phyloP scores from a whole-genome alignment of 2,888 invertebrate species.

The Pammene fasciana region DNA sequence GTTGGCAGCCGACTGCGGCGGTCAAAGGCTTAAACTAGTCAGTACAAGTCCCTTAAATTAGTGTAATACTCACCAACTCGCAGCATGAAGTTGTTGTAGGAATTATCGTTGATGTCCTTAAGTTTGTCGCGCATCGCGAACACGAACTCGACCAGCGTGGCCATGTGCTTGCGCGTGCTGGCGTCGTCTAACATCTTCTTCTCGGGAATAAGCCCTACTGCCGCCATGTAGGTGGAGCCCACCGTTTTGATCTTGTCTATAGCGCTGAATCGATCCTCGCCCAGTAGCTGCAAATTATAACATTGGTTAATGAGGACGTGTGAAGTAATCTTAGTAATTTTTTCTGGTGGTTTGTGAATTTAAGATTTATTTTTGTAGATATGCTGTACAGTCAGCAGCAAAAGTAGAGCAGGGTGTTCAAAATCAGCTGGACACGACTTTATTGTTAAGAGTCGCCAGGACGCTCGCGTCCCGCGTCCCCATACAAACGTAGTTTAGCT shows the following conservation, averaged over 20 bases:
- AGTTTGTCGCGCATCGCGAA: constrained; percentile 94
- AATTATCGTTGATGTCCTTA: constrained; percentile 94
- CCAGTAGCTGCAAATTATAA: constrained; percentile 84
- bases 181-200: constrained; percentile 86
- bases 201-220: constrained; percentile 94
- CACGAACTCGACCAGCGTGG: constrained; percentile 93
- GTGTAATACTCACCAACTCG: constrained; percentile 88
- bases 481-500: too few relatives aligned
- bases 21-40: too few relatives aligned
- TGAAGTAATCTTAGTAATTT: too few relatives aligned
- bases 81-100: constrained; percentile 95
- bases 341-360: too few relatives aligned
- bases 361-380: too few relatives aligned
- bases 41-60: too few relatives aligned
- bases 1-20: too few relatives aligned
- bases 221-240: constrained; percentile 96
- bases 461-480: too few relatives aligned
- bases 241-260: constrained; percentile 97
- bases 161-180: constrained; percentile 81
- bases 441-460: too few relatives aligned
- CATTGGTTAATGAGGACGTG: neutral
- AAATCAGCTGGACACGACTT: too few relatives aligned
- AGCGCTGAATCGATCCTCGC: constrained; percentile 92
- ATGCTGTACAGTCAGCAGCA: too few relatives aligned
- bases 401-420: too few relatives aligned